Percentiles rank a stretch among this genome's conserved stretches.
Evolutionary conservation across 2,113 vertebrate species (phyloP).

Genomic region (Myodes glareolus): DNA sequence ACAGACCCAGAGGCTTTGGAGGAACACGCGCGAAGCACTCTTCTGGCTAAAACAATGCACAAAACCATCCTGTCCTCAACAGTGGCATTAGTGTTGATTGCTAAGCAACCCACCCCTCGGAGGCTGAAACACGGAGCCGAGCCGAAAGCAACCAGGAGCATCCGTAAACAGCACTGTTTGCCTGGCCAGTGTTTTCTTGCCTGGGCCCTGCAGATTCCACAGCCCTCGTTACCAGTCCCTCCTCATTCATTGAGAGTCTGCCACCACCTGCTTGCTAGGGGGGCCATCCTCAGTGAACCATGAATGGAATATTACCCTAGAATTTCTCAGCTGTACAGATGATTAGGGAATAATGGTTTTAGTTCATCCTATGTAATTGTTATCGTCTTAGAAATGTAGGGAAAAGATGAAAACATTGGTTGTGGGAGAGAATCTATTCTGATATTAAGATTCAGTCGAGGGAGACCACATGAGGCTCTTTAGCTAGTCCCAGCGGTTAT

Average conservation of each 20-base stretch:
- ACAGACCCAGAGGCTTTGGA: background rate
- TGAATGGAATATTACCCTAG: background rate
- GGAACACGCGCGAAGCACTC: background rate
- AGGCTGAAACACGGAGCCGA: background rate
- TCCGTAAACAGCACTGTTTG: background rate
- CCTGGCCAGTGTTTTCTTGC: background rate
- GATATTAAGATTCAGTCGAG: background rate
- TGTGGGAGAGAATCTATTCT: background rate
- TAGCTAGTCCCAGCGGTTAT: background rate
- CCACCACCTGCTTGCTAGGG: background rate
- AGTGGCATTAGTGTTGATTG: background rate
- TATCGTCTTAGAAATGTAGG: constrained; percentile 22
- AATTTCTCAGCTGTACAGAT: background rate
- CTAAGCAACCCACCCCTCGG: background rate
- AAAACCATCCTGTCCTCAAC: background rate
- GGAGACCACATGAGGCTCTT: background rate
- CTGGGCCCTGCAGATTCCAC: background rate
- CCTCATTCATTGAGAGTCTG: background rate
- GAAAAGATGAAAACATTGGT: background rate
- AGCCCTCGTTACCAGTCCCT: background rate
- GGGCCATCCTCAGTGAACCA: background rate
- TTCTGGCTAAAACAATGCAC: constrained; percentile 4
- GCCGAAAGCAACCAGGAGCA: background rate
- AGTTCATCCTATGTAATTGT: background rate
- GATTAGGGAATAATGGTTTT: background rate